These are phyloP conservation scores for Pristionchus fissidentatus DNA, from an alignment of 2,888 invertebrate genomes.

Conservation along the genomic window DNA sequence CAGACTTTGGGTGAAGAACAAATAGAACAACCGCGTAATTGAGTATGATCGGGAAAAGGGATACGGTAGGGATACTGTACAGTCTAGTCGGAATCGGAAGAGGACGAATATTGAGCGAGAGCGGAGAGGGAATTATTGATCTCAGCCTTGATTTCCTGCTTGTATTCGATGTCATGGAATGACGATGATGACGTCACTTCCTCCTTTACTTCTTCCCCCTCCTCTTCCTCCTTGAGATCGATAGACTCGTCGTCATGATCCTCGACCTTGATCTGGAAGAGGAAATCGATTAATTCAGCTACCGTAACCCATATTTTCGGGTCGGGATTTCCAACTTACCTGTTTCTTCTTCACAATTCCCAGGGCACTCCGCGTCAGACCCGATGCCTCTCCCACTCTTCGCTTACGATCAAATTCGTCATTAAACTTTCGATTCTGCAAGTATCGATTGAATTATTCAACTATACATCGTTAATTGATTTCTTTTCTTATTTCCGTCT, in stretches of 20 bases:
- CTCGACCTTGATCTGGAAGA: constrained; percentile 33
- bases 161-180: neutral
- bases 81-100: neutral
- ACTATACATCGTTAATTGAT: neutral
- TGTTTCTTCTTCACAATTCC: constrained; percentile 48
- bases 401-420: constrained; percentile 43
- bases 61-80: constrained; percentile 30
- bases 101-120: constrained; percentile 29
- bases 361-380: constrained; percentile 34
- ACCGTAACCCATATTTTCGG: neutral
- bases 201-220: neutral
- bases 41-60: neutral
- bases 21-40: constrained; percentile 28
- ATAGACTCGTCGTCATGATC: neutral
- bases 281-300: neutral
- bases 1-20: neutral
- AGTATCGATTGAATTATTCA: neutral
- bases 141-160: neutral
- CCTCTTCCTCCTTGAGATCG: constrained; percentile 4
- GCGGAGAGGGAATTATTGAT: constrained; percentile 33
- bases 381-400: constrained; percentile 31
- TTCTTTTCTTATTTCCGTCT: neutral
- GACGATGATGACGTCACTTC: neutral
- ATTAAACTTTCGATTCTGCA: constrained; percentile 46
- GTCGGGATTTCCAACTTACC: neutral